Base-by-base conservation (phyloP, 2,113 vertebrate species). In the Phaethon lepturus region DNA sequence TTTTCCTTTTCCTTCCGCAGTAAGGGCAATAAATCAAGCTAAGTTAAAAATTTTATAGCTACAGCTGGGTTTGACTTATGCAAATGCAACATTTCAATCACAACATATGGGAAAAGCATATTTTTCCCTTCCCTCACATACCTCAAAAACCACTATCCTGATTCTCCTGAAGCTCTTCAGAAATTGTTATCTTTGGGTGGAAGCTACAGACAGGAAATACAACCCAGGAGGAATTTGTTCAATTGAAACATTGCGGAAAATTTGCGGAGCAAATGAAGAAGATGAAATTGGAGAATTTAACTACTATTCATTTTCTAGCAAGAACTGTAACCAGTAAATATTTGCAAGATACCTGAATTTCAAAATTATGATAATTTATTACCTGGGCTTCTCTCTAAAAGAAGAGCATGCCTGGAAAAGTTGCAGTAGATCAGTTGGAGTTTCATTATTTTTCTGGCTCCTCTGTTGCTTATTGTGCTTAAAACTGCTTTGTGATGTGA, bases 41-140 rank as follows among this genome's bases (percentile, higher is more conserved):
- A 72, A 95, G 93, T 92, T 95, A 83, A 89, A 96, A 88, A 62
- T 93, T 94, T 96, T 97, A 95, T 85, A 92, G 89, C 89, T 92
- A 53, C 94, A 97, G 93, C 95, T 97, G 96, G 71, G 92, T 96
- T 97, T 96, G 86, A 88, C 83, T 91, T 96, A 97, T 88, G 97
- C 76, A 97, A 96, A 97, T 95, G 38, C 89, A 96, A 82, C 78
- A 82, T 94, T 97, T 95, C 96, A 93, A 81, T 95, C 94, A 90
- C 93, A 94, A 67, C 93, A 89, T 94, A 97, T 88, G 92, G 95
- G 76, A 66, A 95, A 97, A 95, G 45, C 81, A 50, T 95, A 93
- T 86, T 88, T 89, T 78, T 71, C 45, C 13, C 5, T 92, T 95
- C 45, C 26, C 33, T 88, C 68, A 59, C 68, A 26, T 93, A 89